Percentiles rank a stretch among this genome's conserved stretches.
Conservation (phyloP, 2,113 vertebrate species). For the Paedocypris sp. region DNA sequence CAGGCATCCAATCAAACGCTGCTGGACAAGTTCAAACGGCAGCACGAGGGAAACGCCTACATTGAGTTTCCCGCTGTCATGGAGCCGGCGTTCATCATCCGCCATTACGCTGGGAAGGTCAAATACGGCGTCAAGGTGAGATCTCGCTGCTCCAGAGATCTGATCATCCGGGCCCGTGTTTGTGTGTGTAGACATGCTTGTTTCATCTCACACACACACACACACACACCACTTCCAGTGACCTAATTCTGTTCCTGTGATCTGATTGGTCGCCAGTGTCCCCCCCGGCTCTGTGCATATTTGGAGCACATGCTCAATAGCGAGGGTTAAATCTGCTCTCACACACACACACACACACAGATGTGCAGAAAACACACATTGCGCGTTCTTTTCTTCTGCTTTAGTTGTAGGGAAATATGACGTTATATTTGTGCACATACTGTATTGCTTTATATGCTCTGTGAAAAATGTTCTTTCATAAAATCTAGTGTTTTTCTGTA, state of each 20-base stretch:
- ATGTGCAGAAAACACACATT: background rate
- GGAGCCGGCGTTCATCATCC: conserved; percentile 96
- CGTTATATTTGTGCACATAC: too few species aligned
- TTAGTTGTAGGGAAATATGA: too few species aligned
- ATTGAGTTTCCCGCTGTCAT: conserved; percentile 95
- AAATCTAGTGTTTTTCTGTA: background rate
- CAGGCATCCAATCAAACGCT: conserved; percentile 96
- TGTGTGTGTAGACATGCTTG: background rate
- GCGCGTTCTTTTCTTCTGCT: too few species aligned
- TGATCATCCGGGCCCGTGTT: background rate
- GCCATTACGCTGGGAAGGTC: conserved; percentile 94
- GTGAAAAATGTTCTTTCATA: too few species aligned
- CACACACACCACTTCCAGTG: conserved; percentile 37
- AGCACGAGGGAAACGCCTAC: conserved; percentile 88
- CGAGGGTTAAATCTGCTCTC: background rate
- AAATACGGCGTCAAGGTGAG: conserved; percentile 95
- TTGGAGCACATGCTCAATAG: conserved; percentile 26
- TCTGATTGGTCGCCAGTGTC: conserved; percentile 25
- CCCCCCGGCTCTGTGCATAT: conserved; percentile 10
- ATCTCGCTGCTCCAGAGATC: conserved; percentile 19
- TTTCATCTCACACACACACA: conserved; percentile 40
- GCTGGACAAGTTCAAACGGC: conserved; percentile 92
- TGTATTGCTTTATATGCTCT: too few species aligned
- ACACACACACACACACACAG: background rate
- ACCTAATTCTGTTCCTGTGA: conserved; percentile 27